A percentile compares a stretch with the other conserved stretches of the same genome.
Conservation (phyloP, 2,113 vertebrate genomes). For the Actenoides hombroni region DNA sequence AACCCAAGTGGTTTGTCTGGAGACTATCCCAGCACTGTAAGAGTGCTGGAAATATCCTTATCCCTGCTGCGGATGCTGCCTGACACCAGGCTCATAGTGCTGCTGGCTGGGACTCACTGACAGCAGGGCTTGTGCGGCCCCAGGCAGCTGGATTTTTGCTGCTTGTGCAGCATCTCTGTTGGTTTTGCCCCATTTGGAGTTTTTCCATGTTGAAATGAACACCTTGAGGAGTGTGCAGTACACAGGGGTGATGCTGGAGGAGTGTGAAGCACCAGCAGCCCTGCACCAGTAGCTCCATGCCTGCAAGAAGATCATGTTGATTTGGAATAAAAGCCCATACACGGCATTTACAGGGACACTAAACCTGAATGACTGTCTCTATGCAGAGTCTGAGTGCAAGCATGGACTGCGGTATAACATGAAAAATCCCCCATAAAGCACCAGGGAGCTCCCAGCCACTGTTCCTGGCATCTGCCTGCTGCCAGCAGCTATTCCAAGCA, state of each 20-base stretch:
- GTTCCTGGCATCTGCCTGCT: not conserved
- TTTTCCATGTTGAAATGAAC: not conserved
- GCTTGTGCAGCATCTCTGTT: not conserved
- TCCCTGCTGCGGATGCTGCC: not conserved
- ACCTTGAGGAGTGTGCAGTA: not conserved
- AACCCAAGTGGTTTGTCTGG: conserved; percentile 8
- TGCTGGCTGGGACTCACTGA: not conserved
- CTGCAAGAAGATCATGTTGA: rapidly evolving
- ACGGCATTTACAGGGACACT: not conserved
- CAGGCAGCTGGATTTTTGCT: not conserved
- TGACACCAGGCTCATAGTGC: not conserved
- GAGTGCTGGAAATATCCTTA: not conserved
- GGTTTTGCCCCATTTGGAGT: not conserved
- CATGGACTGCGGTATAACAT: not conserved
- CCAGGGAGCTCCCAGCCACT: rapidly evolving
- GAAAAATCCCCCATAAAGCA: not conserved
- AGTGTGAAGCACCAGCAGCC: not conserved
- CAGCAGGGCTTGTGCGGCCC: not conserved
- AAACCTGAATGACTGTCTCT: not conserved
- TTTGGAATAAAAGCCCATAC: rapidly evolving
- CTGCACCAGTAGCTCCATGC: not conserved
- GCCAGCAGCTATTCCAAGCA: not conserved
- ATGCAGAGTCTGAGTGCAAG: not conserved
- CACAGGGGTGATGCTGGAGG: not conserved
- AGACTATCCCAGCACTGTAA: conserved; percentile 2